Percentiles rank a stretch among this genome's conserved stretches.
Evolutionary conservation across 2,888 invertebrate genomes (phyloP).

Genomic region (Perithous albicinctus): DNA sequence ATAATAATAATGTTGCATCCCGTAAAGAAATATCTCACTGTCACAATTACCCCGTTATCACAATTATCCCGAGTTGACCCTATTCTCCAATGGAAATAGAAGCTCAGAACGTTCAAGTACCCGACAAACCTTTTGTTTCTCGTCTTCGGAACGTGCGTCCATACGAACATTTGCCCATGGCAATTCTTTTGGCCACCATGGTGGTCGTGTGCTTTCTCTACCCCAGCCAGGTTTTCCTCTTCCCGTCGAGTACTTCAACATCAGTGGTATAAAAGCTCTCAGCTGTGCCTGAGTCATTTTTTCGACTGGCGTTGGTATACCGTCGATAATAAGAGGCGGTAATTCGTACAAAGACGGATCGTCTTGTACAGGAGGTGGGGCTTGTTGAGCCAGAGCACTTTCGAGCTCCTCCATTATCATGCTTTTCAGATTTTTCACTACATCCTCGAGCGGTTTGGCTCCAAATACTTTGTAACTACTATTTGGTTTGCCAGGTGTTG

Average conservation of each 20-base stretch:
- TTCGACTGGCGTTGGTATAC: conserved; percentile 98
- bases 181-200: conserved; percentile 99
- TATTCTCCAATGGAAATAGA: background rate
- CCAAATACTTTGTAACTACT: conserved; percentile 98
- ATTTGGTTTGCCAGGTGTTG: conserved; percentile 98
- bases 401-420: conserved; percentile 98
- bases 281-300: conserved; percentile 99
- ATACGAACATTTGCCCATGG: conserved; percentile 99
- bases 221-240: conserved; percentile 99
- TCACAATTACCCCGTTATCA: no score
- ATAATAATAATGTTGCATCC: no score
- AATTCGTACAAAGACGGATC: conserved; percentile 97
- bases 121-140: conserved; percentile 94
- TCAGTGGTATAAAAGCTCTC: conserved; percentile 97
- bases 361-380: conserved; percentile 93
- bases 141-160: conserved; percentile 98
- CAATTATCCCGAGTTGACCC: no score
- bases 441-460: conserved; percentile 98
- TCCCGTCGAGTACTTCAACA: conserved; percentile 99
- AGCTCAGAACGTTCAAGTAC: conserved; percentile 34
- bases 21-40: no score
- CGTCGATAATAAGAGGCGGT: conserved; percentile 98
- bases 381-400: conserved; percentile 96
- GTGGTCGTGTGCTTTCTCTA: conserved; percentile 96
- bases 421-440: conserved; percentile 94